A percentile compares a stretch with the other conserved stretches of the same genome.
Evolutionary conservation across 2,797 vertebrate species (phyloP).

Genomic region (Sebastes melanostomus): DNA sequence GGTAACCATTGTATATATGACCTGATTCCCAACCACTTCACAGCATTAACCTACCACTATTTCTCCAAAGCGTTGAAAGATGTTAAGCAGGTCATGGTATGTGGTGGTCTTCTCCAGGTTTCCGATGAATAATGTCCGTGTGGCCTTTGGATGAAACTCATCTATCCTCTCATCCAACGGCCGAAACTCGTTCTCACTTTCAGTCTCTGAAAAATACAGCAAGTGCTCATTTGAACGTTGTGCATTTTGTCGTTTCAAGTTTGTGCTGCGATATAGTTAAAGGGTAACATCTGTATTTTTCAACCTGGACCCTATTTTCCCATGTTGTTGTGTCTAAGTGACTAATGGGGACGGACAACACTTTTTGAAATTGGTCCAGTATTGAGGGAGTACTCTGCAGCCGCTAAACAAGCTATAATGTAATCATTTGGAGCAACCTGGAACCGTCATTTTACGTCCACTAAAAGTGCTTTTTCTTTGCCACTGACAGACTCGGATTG

Average conservation of each 20-base stretch:
- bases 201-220: slow-evolving; percentile 86
- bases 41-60: slow-evolving; percentile 89
- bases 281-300: background rate
- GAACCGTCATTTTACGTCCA: too few relatives aligned
- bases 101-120: slow-evolving; percentile 98
- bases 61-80: slow-evolving; percentile 98
- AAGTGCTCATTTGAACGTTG: background rate
- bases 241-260: background rate
- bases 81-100: slow-evolving; percentile 95
- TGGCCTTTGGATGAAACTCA: slow-evolving; percentile 98
- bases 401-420: too few relatives aligned
- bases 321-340: background rate
- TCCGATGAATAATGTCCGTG: slow-evolving; percentile 96
- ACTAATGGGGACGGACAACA: background rate
- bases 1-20: background rate
- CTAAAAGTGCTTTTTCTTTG: too few relatives aligned
- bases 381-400: too few relatives aligned
- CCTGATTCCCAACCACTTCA: background rate
- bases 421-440: too few relatives aligned
- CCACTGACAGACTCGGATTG: too few relatives aligned
- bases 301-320: background rate
- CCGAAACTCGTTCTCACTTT: slow-evolving; percentile 98
- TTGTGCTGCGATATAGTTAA: background rate
- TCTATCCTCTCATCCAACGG: slow-evolving; percentile 98
- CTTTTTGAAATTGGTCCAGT: too few relatives aligned